Evolutionary conservation across 2,888 invertebrate species (phyloP).

Genomic region (Eilema sororculum): DNA sequence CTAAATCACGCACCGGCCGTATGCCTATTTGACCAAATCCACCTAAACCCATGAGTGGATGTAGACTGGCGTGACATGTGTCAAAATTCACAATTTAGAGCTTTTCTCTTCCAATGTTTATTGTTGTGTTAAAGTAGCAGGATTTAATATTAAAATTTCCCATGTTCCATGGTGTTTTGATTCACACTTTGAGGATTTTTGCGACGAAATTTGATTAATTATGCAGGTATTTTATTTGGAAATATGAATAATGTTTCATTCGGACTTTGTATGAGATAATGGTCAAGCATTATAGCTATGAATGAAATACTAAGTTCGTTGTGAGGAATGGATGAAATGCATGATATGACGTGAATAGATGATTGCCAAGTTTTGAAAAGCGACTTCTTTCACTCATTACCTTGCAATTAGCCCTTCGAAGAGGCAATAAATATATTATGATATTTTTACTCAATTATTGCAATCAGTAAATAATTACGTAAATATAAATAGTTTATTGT

Average conservation of each 20-base stretch:
- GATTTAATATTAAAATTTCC: slow-evolving; percentile 25
- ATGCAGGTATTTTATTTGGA: not conserved
- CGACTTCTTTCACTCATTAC: too few species aligned
- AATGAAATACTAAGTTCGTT: too few species aligned
- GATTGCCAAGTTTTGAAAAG: too few species aligned
- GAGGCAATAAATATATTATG: too few species aligned
- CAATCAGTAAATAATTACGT: too few species aligned
- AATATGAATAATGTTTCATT: not conserved
- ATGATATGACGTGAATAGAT: too few species aligned
- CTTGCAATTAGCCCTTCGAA: too few species aligned
- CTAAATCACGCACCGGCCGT: slow-evolving; percentile 50
- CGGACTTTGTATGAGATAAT: not conserved
- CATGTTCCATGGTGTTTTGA: not conserved
- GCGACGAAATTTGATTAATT: not conserved
- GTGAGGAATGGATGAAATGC: too few species aligned
- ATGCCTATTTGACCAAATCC: slow-evolving; percentile 58
- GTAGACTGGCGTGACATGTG: slow-evolving; percentile 61
- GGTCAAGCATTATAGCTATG: not conserved
- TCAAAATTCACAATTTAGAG: slow-evolving; percentile 63
- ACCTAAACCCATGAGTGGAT: slow-evolving; percentile 59
- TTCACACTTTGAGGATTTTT: not conserved
- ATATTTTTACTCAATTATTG: too few species aligned
- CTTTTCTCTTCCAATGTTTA: slow-evolving; percentile 38
- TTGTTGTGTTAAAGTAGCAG: slow-evolving; percentile 32
- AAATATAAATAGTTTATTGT: too few species aligned